These are phyloP conservation scores for Hedya salicella DNA, from an alignment of 2,888 invertebrate species.

Conservation along the genomic window DNA sequence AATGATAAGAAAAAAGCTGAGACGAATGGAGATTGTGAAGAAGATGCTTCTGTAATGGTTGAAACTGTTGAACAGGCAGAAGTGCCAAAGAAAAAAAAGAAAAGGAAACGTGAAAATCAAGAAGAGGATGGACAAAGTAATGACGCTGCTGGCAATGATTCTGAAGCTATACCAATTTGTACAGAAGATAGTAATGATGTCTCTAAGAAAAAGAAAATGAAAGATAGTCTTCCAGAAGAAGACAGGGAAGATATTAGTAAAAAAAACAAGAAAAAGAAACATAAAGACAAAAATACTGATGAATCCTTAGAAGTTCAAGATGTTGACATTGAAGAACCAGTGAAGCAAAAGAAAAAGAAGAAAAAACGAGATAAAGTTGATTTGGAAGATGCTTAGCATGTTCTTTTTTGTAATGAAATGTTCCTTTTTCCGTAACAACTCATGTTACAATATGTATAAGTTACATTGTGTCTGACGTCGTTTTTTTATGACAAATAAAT, in stretches of 20 bases:
- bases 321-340: not conserved
- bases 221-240: slow-evolving; percentile 21
- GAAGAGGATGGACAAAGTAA: slow-evolving; percentile 4
- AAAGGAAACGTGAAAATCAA: slow-evolving; percentile 45
- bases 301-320: slow-evolving; percentile 13
- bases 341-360: slow-evolving; percentile 52
- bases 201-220: slow-evolving; percentile 46
- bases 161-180: not conserved
- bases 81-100: slow-evolving; percentile 54
- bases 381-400: slow-evolving; percentile 52
- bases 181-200: slow-evolving; percentile 3
- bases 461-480: not conserved
- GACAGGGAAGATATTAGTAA: too few species aligned
- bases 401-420: not conserved
- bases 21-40: slow-evolving; percentile 29
- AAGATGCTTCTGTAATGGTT: slow-evolving; percentile 41
- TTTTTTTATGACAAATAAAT: not conserved
- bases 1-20: slow-evolving; percentile 26
- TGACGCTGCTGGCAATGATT: slow-evolving; percentile 11
- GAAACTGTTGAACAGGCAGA: slow-evolving; percentile 38
- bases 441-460: too few species aligned
- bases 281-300: slow-evolving; percentile 3
- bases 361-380: slow-evolving; percentile 38
- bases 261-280: slow-evolving; percentile 15
- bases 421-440: not conserved